Percentiles rank a stretch among this genome's conserved stretches.
These are phyloP conservation scores for Machimus rusticus DNA, from an alignment of 2,888 invertebrate species.

Conservation along the genomic window DNA sequence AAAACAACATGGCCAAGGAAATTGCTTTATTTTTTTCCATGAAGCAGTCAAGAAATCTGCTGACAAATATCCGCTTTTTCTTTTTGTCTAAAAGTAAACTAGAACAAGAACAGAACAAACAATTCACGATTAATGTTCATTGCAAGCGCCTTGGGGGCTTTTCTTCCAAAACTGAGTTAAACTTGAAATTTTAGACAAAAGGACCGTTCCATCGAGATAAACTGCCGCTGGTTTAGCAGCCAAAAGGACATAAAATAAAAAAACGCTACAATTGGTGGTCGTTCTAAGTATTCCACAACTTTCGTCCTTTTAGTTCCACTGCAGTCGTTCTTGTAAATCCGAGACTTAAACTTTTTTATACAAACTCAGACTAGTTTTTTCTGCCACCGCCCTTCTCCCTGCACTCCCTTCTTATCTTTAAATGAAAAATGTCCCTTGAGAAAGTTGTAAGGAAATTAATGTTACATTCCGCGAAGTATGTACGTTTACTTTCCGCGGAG, in stretches of 20 bases:
- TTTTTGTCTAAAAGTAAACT: neutral
- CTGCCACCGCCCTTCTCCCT: neutral
- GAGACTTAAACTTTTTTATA: neutral
- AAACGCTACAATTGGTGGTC: neutral
- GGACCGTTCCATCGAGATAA: neutral
- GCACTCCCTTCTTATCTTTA: neutral
- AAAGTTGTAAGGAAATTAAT: neutral
- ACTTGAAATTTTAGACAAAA: neutral
- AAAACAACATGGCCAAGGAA: neutral
- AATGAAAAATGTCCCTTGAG: neutral
- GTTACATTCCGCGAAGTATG: neutral
- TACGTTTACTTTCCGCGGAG: neutral
- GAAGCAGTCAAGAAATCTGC: neutral
- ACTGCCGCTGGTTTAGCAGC: neutral
- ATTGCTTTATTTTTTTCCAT: neutral
- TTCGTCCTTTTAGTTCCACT: neutral
- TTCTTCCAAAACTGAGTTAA: neutral
- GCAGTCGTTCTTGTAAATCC: neutral
- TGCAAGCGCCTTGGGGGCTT: neutral
- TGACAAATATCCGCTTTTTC: neutral
- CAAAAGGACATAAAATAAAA: neutral
- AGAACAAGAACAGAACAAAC: neutral
- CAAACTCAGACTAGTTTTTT: neutral
- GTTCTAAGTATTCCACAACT: neutral
- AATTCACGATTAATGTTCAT: neutral